Conservation (phyloP, 2,888 invertebrate genomes). For the Vandiemenella viatica region DNA sequence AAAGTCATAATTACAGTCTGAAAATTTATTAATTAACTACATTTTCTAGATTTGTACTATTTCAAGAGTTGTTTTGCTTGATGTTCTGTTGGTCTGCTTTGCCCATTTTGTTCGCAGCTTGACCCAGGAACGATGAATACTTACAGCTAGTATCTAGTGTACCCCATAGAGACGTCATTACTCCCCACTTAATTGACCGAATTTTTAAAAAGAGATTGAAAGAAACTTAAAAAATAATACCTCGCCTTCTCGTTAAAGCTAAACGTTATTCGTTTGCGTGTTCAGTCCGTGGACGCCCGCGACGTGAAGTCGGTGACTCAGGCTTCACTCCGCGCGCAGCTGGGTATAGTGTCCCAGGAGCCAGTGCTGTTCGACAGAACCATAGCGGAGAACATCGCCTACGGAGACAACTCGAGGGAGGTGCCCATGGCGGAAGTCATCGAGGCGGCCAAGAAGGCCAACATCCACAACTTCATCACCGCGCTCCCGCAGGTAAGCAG, state of each 20-base stretch:
- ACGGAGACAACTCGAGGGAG: slow-evolving; percentile 35
- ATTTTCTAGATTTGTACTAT: too few species aligned
- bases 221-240: neutral
- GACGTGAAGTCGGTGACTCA: slow-evolving; percentile 30
- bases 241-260: neutral
- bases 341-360: slow-evolving; percentile 44
- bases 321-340: slow-evolving; percentile 31
- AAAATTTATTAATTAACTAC: too few species aligned
- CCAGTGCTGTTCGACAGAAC: slow-evolving; percentile 40
- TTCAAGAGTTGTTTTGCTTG: too few species aligned
- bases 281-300: slow-evolving; percentile 20
- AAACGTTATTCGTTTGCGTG: too few species aligned
- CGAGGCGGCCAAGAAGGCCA: slow-evolving; percentile 31
- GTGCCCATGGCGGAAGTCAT: slow-evolving; percentile 36
- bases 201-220: neutral
- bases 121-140: too few species aligned
- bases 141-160: too few species aligned
- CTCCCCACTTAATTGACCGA: too few species aligned
- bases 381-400: slow-evolving; percentile 43
- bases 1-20: too few species aligned
- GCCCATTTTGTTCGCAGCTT: too few species aligned
- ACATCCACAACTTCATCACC: slow-evolving; percentile 36
- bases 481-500: slow-evolving; percentile 28
- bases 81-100: too few species aligned
- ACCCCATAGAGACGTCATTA: too few species aligned